phyloP scores from a whole-genome alignment of 2,113 vertebrate genomes.

The Amia ocellicauda region DNA sequence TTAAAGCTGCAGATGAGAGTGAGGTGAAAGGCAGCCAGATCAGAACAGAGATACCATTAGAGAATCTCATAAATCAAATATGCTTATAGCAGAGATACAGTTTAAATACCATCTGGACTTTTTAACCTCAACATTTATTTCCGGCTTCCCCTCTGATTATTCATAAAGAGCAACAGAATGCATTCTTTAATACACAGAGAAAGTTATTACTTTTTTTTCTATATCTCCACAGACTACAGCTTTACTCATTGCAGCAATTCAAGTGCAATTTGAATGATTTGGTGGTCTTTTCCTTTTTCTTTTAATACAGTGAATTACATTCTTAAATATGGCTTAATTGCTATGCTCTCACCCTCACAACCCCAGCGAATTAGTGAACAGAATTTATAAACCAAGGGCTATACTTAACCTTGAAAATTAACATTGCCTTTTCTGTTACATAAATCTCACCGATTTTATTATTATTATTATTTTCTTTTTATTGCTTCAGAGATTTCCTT shows the following conservation, averaged over 20 bases:
- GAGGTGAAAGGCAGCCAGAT: conserved; percentile 64
- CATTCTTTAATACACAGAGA: conserved; percentile 23
- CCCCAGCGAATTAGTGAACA: too few species aligned
- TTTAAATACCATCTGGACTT: conserved; percentile 65
- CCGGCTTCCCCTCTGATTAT: conserved; percentile 44
- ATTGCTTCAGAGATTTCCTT: conserved; percentile 31
- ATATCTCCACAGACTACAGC: not conserved
- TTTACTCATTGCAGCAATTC: too few species aligned
- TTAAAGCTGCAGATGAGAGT: conserved; percentile 63
- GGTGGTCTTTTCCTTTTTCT: too few species aligned
- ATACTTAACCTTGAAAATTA: conserved; percentile 33
- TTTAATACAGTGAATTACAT: too few species aligned
- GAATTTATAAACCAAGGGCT: too few species aligned
- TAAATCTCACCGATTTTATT: conserved; percentile 32
- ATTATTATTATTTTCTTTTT: conserved; percentile 22
- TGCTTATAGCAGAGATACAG: conserved; percentile 50
- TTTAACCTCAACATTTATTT: conserved; percentile 58
- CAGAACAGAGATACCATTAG: conserved; percentile 67
- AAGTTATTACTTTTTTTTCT: not conserved
- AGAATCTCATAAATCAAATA: conserved; percentile 67
- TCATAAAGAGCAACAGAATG: conserved; percentile 30
- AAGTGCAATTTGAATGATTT: too few species aligned
- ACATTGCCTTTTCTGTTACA: conserved; percentile 30
- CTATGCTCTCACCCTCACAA: too few species aligned
- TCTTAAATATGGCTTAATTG: too few species aligned